Conservation (phyloP, 2,797 vertebrate species). For the Cyclopterus lumpus region DNA sequence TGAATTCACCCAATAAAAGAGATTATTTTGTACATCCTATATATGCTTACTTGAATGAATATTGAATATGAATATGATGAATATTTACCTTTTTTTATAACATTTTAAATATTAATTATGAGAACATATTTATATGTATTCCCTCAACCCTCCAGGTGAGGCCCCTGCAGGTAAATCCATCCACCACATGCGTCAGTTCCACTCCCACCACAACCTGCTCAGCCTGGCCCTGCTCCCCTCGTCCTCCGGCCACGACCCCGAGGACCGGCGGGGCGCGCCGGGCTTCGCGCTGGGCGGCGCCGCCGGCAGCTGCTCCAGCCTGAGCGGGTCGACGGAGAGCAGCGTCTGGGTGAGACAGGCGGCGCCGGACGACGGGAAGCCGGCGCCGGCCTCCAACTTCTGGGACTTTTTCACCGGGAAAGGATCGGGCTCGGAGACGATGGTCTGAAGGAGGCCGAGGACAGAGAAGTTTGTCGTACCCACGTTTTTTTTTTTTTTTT, state of each 20-base stretch:
- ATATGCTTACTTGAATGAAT: background rate
- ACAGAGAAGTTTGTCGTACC: too few relatives aligned
- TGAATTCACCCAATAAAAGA: background rate
- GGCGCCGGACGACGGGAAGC: slow-evolving; percentile 71
- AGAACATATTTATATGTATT: too few relatives aligned
- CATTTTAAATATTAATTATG: background rate
- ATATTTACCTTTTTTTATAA: background rate
- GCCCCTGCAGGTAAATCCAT: slow-evolving; percentile 75
- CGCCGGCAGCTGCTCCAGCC: slow-evolving; percentile 60
- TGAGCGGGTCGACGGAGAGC: slow-evolving; percentile 63
- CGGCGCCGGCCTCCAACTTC: slow-evolving; percentile 75
- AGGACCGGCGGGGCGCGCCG: slow-evolving; percentile 44
- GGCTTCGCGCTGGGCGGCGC: slow-evolving; percentile 45
- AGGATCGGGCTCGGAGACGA: slow-evolving; percentile 82
- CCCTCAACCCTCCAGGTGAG: slow-evolving; percentile 76
- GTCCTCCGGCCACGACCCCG: slow-evolving; percentile 47
- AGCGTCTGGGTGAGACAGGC: slow-evolving; percentile 83
- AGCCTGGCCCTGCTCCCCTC: slow-evolving; percentile 74
- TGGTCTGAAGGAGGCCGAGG: slow-evolving; percentile 77
- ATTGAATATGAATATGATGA: too few relatives aligned
- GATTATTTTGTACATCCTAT: background rate
- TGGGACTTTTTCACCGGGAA: slow-evolving; percentile 89
- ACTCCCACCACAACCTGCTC: slow-evolving; percentile 86
- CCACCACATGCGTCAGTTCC: slow-evolving; percentile 82
- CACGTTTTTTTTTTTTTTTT: too few relatives aligned